A percentile compares a stretch with the other conserved stretches of the same genome.
Evolutionary conservation across 2,797 vertebrate species (phyloP).

Genomic region (Alcedo quadribrachys): DNA sequence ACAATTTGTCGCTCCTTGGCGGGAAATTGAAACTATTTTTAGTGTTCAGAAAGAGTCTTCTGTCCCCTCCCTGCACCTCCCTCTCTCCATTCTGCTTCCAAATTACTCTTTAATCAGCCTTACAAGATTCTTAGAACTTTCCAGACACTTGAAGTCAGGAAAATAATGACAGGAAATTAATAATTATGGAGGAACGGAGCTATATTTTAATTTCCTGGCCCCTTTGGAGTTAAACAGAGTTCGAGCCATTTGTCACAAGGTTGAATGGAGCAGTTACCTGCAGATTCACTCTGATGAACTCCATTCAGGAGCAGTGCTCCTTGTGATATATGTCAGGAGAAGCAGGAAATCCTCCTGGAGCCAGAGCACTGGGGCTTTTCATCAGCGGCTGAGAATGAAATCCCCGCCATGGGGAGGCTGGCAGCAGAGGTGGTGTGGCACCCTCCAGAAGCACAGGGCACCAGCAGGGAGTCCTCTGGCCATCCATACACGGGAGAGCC

Average conservation of each 20-base stretch:
- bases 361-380: neutral
- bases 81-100: neutral
- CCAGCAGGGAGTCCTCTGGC: neutral
- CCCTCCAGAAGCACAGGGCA: neutral
- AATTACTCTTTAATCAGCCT: slow-evolving; percentile 53
- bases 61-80: neutral
- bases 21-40: slow-evolving; percentile 66
- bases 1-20: slow-evolving; percentile 59
- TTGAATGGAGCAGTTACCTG: slow-evolving; percentile 9
- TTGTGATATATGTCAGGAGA: neutral
- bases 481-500: neutral
- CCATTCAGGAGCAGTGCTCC: slow-evolving; percentile 2
- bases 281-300: neutral
- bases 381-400: neutral
- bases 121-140: slow-evolving; percentile 37
- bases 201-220: slow-evolving; percentile 53
- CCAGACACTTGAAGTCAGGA: slow-evolving; percentile 29
- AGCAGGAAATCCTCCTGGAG: slow-evolving; percentile 23
- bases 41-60: slow-evolving; percentile 33
- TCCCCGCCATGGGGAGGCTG: neutral
- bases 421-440: neutral
- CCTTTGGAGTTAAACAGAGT: neutral
- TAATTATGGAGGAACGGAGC: slow-evolving; percentile 53
- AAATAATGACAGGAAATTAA: slow-evolving; percentile 67
- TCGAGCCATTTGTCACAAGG: slow-evolving; percentile 20